Evolutionary conservation across 2,888 invertebrate species (phyloP), one percentile per base, ranked within the genome.

Genomic region (Cerastis leucographa): DNA sequence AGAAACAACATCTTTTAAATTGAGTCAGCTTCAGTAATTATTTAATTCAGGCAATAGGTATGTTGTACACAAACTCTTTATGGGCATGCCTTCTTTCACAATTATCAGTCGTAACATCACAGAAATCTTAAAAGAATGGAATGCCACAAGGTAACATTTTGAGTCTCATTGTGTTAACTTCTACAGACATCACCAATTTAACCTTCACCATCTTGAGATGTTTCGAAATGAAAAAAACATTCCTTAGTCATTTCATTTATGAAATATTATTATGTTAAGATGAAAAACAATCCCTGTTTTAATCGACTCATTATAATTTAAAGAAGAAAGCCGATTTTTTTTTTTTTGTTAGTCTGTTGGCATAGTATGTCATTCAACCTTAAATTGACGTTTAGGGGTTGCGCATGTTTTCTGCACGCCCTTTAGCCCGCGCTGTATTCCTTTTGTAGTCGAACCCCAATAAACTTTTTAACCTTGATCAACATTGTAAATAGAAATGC

Each of bases 401-500:
- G 66, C 51, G 59, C 35, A 66, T 56, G 35, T 73, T 66, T 65
- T 79, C 35, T 65, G 62, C 73, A 35, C 44, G 25, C 51, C 51
- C 73, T 61, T 25, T 35, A 44, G 44, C 25, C 44, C 35, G 14
- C n/a, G n/a, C 42, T 73, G 35, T 62, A 64, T 75, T 75, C 42
- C 22, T 74, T 79, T 79, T 79, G 46, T 67, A 42, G 14, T 74
- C 11, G 22, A 66, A 80, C 74, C 80, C 54, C 17, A 67, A 44
- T 42, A 74, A 64, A 56, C n/a, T 74, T 68, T 79, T 62, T 74
- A 49, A 56, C 62, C 74, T 80, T 56, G 49, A 68, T 35, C 59
- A 59, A 64, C 40, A 46, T 64, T 49, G 14, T 19, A 61, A 74
- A 40, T n/a, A 46, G 22, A 76, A 51, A 19, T 65, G 49, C 29